Evolutionary conservation across 2,797 vertebrate species (phyloP).

Genomic region (Silurus lanzhouensis): DNA sequence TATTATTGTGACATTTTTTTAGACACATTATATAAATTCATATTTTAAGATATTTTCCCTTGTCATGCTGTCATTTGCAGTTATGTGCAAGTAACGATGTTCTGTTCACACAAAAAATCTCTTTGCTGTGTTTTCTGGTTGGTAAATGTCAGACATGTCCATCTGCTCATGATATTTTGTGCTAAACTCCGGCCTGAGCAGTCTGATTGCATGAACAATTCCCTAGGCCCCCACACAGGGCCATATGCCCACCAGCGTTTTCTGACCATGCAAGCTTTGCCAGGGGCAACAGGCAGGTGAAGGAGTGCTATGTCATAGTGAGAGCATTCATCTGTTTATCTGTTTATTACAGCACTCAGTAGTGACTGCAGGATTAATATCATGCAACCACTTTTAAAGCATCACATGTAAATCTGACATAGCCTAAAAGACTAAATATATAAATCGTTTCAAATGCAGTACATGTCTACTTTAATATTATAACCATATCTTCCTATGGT

Average conservation of each 20-base stretch:
- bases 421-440: constrained; percentile 11
- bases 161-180: constrained; percentile 29
- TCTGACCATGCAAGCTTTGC: constrained; percentile 25
- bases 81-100: background rate
- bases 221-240: constrained; percentile 16
- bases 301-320: constrained; percentile 14
- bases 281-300: constrained; percentile 14
- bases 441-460: background rate
- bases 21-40: background rate
- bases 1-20: background rate
- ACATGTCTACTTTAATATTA: constrained; percentile 17
- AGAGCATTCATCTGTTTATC: constrained; percentile 16
- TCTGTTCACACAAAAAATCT: background rate
- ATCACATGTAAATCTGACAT: constrained; percentile 22
- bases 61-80: background rate
- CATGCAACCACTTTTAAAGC: constrained; percentile 24
- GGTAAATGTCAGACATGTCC: constrained; percentile 19
- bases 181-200: constrained; percentile 26
- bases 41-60: background rate
- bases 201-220: constrained; percentile 11
- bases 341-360: constrained; percentile 13
- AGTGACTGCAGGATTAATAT: background rate
- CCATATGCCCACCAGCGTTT: constrained; percentile 19
- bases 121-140: constrained; percentile 2
- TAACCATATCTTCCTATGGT: background rate